A percentile compares a stretch with the other conserved stretches of the same genome.
Conservation (phyloP, 2,797 vertebrate genomes). For the Lithobates pipiens region DNA sequence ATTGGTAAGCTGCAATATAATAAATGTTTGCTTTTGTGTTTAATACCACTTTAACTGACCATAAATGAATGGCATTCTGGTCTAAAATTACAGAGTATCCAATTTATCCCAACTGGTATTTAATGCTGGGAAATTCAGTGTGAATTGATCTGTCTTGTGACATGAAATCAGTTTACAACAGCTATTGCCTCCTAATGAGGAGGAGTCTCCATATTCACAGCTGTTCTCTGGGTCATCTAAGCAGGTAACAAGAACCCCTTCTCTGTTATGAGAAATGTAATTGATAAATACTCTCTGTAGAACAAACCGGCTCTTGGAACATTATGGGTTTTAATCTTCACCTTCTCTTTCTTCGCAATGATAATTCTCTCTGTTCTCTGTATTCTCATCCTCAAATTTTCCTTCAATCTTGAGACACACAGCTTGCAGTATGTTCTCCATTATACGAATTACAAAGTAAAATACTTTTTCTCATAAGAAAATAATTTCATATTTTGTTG, state of each 20-base stretch:
- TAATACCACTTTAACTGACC: too few species aligned
- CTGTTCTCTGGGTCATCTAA: conserved; percentile 12
- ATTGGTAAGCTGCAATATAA: too few species aligned
- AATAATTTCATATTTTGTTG: conserved; percentile 31
- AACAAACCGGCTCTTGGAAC: not conserved
- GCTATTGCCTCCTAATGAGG: conserved; percentile 29
- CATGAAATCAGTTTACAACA: not conserved
- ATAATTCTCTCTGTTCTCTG: not conserved
- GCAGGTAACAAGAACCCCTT: not conserved
- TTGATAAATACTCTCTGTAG: conserved; percentile 27
- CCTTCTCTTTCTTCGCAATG: not conserved
- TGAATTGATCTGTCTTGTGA: not conserved
- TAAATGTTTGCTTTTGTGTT: too few species aligned
- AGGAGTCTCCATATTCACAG: conserved; percentile 3
- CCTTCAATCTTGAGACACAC: not conserved
- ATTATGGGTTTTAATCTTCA: not conserved
- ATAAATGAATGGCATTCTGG: not conserved
- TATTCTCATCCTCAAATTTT: conserved; percentile 4
- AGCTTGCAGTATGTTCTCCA: not conserved
- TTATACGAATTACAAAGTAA: conserved; percentile 36
- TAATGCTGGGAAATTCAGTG: not conserved
- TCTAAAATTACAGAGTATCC: conserved; percentile 5
- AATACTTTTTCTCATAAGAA: conserved; percentile 44
- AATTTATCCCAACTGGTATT: conserved; percentile 3
- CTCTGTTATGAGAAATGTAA: conserved; percentile 2